These are phyloP conservation scores for Podarcis siculus DNA, from an alignment of 2,797 vertebrate species.

Conservation along the genomic window DNA sequence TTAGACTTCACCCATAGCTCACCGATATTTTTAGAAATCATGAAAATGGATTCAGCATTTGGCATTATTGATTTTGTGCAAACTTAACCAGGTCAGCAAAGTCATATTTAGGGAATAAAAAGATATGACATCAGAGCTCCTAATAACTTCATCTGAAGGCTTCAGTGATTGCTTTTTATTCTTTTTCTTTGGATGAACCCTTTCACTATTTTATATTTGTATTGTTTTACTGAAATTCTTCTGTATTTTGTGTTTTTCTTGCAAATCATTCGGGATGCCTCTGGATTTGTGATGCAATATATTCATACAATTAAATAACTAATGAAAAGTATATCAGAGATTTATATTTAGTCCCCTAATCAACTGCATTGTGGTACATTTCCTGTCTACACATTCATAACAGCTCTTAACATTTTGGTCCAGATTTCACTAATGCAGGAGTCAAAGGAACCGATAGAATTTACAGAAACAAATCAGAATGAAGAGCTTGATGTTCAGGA, in stretches of 20 bases:
- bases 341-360: background rate
- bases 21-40: background rate
- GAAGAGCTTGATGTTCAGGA: constrained; percentile 74
- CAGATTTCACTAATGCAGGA: constrained; percentile 73
- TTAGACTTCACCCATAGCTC: background rate
- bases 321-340: background rate
- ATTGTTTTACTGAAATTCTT: too few species aligned
- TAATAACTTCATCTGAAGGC: background rate
- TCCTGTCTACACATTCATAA: background rate
- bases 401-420: background rate
- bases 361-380: background rate
- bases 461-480: constrained; percentile 59
- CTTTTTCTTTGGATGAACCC: background rate
- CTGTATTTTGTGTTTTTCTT: too few species aligned
- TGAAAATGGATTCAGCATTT: background rate
- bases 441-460: constrained; percentile 63
- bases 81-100: background rate
- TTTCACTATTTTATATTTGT: too few species aligned
- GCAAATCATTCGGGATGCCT: too few species aligned
- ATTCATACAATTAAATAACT: too few species aligned
- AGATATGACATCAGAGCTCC: background rate
- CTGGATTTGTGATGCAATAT: too few species aligned
- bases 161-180: background rate
- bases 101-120: background rate
- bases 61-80: background rate